These are phyloP conservation scores for Bombus sibiricus DNA, from an alignment of 1,140 invertebrate genomes.

Conservation along the genomic window DNA sequence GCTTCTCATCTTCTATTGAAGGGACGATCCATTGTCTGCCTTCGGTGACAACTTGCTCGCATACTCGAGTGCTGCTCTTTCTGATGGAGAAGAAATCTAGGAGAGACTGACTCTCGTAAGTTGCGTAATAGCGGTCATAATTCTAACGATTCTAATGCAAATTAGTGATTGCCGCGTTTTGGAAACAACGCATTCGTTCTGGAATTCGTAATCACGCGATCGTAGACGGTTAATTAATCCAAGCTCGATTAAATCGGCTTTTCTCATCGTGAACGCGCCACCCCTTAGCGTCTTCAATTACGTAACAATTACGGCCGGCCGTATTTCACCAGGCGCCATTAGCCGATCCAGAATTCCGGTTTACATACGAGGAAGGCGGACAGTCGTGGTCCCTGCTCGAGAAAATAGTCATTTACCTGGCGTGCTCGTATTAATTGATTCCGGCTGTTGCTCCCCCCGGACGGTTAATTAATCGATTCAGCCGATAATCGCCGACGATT, in stretches of 20 bases:
- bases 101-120: not conserved
- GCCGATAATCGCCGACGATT: not conserved
- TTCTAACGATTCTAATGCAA: not conserved
- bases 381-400: not conserved
- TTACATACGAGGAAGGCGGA: constrained; percentile 15
- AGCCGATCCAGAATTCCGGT: constrained; percentile 22
- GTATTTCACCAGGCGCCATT: constrained; percentile 24
- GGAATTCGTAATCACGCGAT: not conserved
- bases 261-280: not conserved
- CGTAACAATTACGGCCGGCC: constrained; percentile 27
- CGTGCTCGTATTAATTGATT: constrained; percentile 26
- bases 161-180: not conserved
- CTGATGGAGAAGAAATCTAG: not conserved
- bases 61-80: no score
- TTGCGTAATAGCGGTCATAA: not conserved
- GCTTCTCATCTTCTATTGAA: not conserved
- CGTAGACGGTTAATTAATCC: constrained; percentile 21
- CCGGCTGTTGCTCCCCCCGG: not conserved
- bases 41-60: not conserved
- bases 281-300: constrained; percentile 30
- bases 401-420: constrained; percentile 22
- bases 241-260: constrained; percentile 21
- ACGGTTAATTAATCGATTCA: constrained; percentile 19
- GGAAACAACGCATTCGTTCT: not conserved
- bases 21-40: not conserved